Evolutionary conservation across 2,888 invertebrate genomes (phyloP).

Genomic region (Athalia rosae): DNA sequence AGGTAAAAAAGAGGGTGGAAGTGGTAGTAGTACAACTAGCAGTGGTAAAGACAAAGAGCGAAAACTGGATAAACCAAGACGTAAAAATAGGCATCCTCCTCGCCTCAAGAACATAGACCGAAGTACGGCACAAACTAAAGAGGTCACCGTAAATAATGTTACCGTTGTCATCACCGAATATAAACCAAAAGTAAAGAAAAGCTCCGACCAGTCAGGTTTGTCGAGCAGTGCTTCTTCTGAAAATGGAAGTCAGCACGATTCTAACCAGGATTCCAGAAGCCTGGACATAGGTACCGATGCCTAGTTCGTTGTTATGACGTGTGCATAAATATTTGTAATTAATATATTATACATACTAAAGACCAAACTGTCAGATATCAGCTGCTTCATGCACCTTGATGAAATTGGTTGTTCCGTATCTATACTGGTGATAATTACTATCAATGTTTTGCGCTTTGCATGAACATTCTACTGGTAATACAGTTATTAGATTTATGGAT

Average conservation of each 20-base stretch:
- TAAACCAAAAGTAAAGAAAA: conserved; percentile 82
- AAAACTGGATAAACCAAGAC: conserved; percentile 70
- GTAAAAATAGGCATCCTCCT: conserved; percentile 79
- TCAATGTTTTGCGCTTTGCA: conserved; percentile 22
- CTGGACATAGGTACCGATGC: conserved; percentile 73
- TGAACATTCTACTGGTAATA: not conserved
- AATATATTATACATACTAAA: conserved; percentile 27
- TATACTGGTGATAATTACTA: not conserved
- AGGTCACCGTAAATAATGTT: conserved; percentile 97
- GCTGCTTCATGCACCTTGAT: conserved; percentile 15
- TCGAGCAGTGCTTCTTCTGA: conserved; percentile 75
- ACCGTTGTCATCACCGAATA: conserved; percentile 98
- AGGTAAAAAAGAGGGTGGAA: conserved; percentile 74
- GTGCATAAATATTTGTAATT: conserved; percentile 36
- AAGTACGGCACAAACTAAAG: conserved; percentile 93
- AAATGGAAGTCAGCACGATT: conserved; percentile 75
- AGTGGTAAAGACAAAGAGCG: conserved; percentile 67
- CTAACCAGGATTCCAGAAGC: conserved; percentile 74
- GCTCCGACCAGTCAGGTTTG: conserved; percentile 72
- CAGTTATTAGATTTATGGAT: conserved; percentile 5
- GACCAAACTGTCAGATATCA: conserved; percentile 34
- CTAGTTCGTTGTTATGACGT: conserved; percentile 58
- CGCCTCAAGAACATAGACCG: conserved; percentile 94
- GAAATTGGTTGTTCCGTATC: conserved; percentile 28
- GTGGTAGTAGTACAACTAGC: conserved; percentile 58